Conservation (phyloP, 2,888 invertebrate species). For the Drosophila emarginata region DNA sequence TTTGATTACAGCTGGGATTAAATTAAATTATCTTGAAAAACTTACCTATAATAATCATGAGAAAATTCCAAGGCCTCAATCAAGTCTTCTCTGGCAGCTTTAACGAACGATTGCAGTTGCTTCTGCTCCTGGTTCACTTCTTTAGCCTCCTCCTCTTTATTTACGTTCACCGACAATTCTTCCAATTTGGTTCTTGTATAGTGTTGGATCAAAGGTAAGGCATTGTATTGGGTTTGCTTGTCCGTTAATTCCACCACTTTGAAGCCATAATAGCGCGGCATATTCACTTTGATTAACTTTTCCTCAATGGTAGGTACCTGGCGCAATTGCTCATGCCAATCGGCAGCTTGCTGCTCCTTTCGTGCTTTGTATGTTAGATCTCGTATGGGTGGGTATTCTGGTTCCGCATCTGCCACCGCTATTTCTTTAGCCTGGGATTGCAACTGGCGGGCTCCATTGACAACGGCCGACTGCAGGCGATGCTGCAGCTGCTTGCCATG, state of each 20-base stretch:
- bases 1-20: neutral
- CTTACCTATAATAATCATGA: neutral
- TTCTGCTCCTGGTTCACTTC: constrained; percentile 15
- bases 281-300: constrained; percentile 91
- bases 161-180: constrained; percentile 71
- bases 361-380: constrained; percentile 84
- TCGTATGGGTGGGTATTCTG: constrained; percentile 76
- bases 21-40: neutral
- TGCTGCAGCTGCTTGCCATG: constrained; percentile 4
- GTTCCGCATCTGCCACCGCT: constrained; percentile 58
- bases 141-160: neutral
- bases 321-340: constrained; percentile 85
- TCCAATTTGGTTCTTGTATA: constrained; percentile 91
- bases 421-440: neutral
- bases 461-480: neutral
- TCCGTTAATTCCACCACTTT: constrained; percentile 86
- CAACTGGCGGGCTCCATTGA: neutral
- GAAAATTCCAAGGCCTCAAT: constrained; percentile 12
- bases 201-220: constrained; percentile 87
- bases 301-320: constrained; percentile 90
- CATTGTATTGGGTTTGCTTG: constrained; percentile 86
- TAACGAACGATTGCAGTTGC: constrained; percentile 50
- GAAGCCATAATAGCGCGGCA: constrained; percentile 92
- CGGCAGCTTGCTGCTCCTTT: constrained; percentile 83
- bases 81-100: neutral